Percentiles rank a stretch among this genome's conserved stretches.
Evolutionary conservation across 1,140 invertebrate species (phyloP).

Genomic region (Amphibalanus amphitrite): DNA sequence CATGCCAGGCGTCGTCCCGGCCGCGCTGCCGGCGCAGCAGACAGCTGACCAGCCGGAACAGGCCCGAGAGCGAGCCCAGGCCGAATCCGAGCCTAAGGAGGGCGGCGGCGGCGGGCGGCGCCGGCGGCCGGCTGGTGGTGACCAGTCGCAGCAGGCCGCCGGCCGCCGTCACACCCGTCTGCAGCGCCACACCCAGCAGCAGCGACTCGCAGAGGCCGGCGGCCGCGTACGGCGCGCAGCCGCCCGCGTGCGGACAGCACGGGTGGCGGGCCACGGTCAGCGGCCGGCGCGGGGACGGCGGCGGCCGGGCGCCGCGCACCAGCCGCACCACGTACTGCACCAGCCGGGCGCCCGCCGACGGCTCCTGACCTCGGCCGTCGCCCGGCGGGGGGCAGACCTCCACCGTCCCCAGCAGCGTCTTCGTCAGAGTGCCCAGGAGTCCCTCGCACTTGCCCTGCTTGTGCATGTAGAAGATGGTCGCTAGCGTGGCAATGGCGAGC

Average conservation of each 20-base stretch:
- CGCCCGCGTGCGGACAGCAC: not conserved
- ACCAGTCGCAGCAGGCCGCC: not conserved
- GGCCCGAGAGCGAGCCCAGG: not conserved
- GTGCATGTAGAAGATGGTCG: not conserved
- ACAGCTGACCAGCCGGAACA: not conserved
- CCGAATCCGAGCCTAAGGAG: not conserved
- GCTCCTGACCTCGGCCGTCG: not conserved
- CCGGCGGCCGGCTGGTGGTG: not conserved
- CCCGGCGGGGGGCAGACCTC: not conserved
- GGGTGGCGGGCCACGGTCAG: not conserved
- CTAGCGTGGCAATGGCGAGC: not conserved
- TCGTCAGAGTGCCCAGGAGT: not conserved
- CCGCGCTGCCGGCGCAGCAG: not conserved
- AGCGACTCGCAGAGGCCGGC: not conserved
- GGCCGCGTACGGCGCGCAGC: not conserved
- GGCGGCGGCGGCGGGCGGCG: not conserved
- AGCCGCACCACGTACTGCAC: not conserved
- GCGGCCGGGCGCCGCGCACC: not conserved
- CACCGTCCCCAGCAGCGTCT: not conserved
- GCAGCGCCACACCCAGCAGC: constrained; percentile 1
- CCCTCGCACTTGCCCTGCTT: not conserved
- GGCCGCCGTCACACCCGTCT: not conserved
- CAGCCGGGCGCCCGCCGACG: not conserved
- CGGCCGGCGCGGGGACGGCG: not conserved
- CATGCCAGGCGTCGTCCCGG: not conserved